Conservation (phyloP, 1,140 invertebrate species). For the Trinorchestia longiramus region DNA sequence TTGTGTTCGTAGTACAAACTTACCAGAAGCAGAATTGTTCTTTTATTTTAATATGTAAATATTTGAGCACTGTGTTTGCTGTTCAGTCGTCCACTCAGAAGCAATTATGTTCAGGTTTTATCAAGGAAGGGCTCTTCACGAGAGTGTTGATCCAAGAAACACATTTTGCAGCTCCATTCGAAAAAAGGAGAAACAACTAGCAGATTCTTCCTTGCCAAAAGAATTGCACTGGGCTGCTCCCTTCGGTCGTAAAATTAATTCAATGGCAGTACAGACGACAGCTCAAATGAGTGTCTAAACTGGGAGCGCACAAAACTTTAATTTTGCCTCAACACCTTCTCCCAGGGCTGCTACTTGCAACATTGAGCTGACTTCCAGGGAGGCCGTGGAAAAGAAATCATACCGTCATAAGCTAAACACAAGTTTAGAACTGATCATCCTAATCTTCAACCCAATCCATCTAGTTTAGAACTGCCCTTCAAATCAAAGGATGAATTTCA, state of each 20-base stretch:
- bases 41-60: not conserved
- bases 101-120: not conserved
- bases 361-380: not conserved
- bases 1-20: not conserved
- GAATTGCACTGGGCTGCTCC: not conserved
- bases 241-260: not conserved
- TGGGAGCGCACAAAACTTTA: not conserved
- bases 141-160: not conserved
- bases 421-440: no score
- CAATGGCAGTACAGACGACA: not conserved
- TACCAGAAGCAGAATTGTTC: not conserved
- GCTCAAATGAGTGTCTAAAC: constrained; percentile 7
- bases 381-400: not conserved
- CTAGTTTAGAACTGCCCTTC: not conserved
- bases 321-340: not conserved
- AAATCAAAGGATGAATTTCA: not conserved
- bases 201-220: not conserved
- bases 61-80: not conserved
- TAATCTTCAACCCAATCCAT: not conserved
- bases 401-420: no score
- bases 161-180: not conserved
- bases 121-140: not conserved
- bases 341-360: not conserved
- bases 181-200: not conserved
- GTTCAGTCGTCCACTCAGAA: not conserved